phyloP scores from a whole-genome alignment of 2,888 invertebrate genomes.

The Chaitophorus viminalis region DNA sequence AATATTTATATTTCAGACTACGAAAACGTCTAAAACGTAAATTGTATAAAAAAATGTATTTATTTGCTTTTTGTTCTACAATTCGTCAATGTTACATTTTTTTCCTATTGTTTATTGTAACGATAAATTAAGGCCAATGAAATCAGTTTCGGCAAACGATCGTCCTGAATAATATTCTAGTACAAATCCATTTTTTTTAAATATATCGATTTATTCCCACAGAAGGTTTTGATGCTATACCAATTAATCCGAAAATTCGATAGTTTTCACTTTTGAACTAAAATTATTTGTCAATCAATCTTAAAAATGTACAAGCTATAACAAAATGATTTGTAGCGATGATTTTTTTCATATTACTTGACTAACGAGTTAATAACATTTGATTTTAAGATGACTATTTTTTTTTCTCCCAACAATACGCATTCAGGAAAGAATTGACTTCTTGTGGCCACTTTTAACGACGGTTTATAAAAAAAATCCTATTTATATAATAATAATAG shows the following conservation, averaged over 20 bases:
- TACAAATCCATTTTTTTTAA: conserved; percentile 48
- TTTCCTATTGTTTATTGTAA: conserved; percentile 9
- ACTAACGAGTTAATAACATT: conserved; percentile 29
- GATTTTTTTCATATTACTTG: not conserved
- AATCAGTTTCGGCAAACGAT: conserved; percentile 50
- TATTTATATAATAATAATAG: not conserved
- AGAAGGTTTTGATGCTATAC: not conserved
- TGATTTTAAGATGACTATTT: conserved; percentile 5
- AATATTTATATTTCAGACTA: not conserved
- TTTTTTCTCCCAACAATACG: conserved; percentile 9
- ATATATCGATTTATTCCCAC: conserved; percentile 7
- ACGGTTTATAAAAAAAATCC: not conserved
- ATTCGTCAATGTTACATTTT: conserved; percentile 5
- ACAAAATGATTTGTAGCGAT: not conserved
- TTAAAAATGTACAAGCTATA: conserved; percentile 1
- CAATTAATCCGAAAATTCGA: conserved; percentile 8
- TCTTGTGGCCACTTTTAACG: conserved; percentile 20
- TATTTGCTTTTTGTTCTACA: conserved; percentile 32
- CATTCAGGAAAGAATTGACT: not conserved
- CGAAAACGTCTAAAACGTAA: not conserved
- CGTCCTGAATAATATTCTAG: conserved; percentile 57
- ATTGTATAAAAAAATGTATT: not conserved
- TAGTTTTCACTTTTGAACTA: conserved; percentile 55
- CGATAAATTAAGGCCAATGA: conserved; percentile 50
- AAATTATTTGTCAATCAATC: conserved; percentile 31